These are phyloP conservation scores for Cacoxenus indagator DNA, from an alignment of 2,888 invertebrate species.

Conservation along the genomic window DNA sequence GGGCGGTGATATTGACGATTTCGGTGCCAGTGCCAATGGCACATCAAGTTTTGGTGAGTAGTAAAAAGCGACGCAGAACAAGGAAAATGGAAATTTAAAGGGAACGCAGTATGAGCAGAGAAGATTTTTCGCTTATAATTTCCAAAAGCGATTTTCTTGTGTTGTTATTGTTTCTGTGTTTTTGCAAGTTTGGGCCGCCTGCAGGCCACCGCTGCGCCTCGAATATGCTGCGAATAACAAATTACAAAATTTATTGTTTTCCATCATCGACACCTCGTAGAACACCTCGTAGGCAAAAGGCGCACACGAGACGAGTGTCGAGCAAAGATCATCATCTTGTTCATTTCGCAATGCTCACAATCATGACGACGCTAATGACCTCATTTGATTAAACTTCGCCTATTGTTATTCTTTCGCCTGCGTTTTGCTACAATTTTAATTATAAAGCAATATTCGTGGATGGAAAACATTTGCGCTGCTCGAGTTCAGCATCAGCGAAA, in stretches of 20 bases:
- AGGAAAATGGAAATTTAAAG: background rate
- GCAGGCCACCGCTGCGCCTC: background rate
- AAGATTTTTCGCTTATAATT: too few relatives aligned
- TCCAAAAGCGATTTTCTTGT: too few relatives aligned
- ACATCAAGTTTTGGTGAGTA: conserved; percentile 77
- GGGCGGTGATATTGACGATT: conserved; percentile 82
- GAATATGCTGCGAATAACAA: conserved; percentile 57
- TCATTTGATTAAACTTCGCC: background rate
- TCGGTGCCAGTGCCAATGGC: conserved; percentile 81
- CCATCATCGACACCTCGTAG: conserved; percentile 66
- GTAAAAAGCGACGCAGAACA: background rate
- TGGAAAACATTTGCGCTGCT: conserved; percentile 35
- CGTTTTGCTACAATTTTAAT: conserved; percentile 55
- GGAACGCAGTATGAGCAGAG: background rate
- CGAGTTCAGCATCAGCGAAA: background rate
- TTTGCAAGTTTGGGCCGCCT: background rate
- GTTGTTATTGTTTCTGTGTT: background rate
- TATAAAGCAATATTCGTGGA: conserved; percentile 45
- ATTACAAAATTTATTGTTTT: conserved; percentile 64
- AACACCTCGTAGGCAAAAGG: conserved; percentile 47
- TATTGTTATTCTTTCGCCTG: conserved; percentile 21
- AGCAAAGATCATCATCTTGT: too few relatives aligned
- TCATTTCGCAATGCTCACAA: background rate
- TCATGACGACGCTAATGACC: background rate
- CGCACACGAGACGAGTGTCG: conserved; percentile 40